Base-by-base conservation (phyloP, 2,113 vertebrate genomes). In the Lates calcarifer region DNA sequence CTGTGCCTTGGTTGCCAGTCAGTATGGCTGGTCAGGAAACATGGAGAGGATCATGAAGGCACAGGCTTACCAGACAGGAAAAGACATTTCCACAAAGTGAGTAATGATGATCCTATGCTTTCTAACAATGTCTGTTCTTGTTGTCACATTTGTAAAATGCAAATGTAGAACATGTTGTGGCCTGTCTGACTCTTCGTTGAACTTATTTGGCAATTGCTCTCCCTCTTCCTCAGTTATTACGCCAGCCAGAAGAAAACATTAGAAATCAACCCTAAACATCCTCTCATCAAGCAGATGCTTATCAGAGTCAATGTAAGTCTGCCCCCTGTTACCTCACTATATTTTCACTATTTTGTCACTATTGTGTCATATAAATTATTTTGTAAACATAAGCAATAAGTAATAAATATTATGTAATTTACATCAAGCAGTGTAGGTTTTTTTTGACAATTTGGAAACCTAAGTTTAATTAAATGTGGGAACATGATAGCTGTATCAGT, bases 31-130 rank as follows among this genome's bases (percentile, higher is more conserved):
- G 98, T 99, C 98, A 80, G 98, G 98, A 77, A 99, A 99, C 93
- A 99, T 99, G 98, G 98, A 99, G 90, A 95, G 98, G 81, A 99
- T 99, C 88, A 99, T 99, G 98, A 99, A 99, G 89, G 98, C 98
- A 37, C 98, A 99, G 62, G 98, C 98, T 1, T 99, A 99, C 93
- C 98, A 99, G 83, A 99, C 98, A 2, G 98, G 98, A 82, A 99
- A 98, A 92, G 98, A 99, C 86, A 98, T 99, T 91, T 98, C 98
- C n/a, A 98, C 98, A 72, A 99, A 96, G 98, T 99, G 94, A 92
- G 93, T 84, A 47, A 31, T 41, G 17, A 17, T 28, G n/a, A 64
- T 11, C 4, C 2, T n/a, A 1, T 26, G 11, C 15, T 47, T 58
- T 49, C 8, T 6, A 28, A 7, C 13, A 2, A 20, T 51, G 12